Percentiles rank a stretch among this genome's conserved stretches.
phyloP scores from a whole-genome alignment of 2,113 vertebrate species.

The Heteronetta atricapilla region DNA sequence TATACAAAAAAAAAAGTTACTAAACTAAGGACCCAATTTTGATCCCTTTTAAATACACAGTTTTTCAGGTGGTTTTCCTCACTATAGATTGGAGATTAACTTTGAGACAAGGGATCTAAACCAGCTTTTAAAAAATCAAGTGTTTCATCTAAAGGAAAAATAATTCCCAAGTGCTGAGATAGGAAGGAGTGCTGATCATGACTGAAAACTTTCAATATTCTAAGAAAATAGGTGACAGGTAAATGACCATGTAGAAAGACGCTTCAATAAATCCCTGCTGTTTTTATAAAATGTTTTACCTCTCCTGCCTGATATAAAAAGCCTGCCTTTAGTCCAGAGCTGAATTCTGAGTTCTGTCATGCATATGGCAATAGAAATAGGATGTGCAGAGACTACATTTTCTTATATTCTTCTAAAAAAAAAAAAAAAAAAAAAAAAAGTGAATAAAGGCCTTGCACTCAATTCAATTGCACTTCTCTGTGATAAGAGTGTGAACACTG shows the following conservation, averaged over 20 bases:
- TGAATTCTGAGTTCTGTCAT: conserved; percentile 32
- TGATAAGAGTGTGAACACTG: conserved; percentile 37
- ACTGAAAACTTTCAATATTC: neutral
- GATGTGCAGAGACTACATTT: conserved; percentile 32
- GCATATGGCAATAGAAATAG: conserved; percentile 56
- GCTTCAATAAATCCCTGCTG: conserved; percentile 40
- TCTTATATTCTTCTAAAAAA: neutral
- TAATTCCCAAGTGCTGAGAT: neutral
- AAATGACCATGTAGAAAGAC: conserved; percentile 38
- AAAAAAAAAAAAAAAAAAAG: neutral
- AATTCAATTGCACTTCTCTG: conserved; percentile 31
- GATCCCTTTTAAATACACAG: neutral
- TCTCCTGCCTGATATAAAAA: conserved; percentile 43
- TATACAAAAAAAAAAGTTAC: neutral
- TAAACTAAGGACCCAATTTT: neutral
- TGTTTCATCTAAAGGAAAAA: neutral
- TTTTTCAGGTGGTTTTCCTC: neutral
- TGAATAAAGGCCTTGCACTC: conserved; percentile 47
- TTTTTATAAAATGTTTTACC: conserved; percentile 53
- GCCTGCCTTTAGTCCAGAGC: conserved; percentile 23
- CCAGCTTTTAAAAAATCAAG: neutral
- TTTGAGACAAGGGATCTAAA: neutral
- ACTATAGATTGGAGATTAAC: neutral
- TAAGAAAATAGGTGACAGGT: conserved; percentile 28
- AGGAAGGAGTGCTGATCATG: neutral